Base-by-base conservation (phyloP, 2,888 invertebrate species). In the Chironomus riparius region DNA sequence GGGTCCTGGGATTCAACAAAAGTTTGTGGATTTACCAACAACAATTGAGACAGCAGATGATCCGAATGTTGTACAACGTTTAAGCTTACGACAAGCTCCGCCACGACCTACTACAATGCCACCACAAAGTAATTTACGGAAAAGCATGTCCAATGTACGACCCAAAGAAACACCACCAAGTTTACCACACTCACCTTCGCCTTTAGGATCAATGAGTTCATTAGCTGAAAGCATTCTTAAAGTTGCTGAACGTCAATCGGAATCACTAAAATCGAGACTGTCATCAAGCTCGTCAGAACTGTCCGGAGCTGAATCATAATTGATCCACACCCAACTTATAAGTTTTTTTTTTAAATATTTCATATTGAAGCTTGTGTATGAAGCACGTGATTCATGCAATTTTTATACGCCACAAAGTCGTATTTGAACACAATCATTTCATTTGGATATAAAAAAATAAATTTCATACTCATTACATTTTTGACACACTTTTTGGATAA, bases 1-100 rank as follows among this genome's bases (percentile, higher is more conserved):
- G 93, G 97, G 97, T 65, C 97, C 97, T 68, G 95, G 93, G 93
- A 83, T 94, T 94, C 68, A 93, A 93, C 81, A 91, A 92, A 87
- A 93, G 70, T 87, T 95, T 72, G 87, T 95, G 75, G 95, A 95
- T 85, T 86, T 95, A 80, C 95, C 96, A 79, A 94, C 93, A 77
- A 93, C 92, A 81, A 84, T 93, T 81, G 89, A 94, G 87, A 85
- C 92, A 82, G 83, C 88, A 81, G 87, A 85, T 78, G 87, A 80
- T 82, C 83, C 77, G 12, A n/a, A n/a, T 38, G n/a, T 13, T 22
- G 68, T 68, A 13, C 47, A 38, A 10, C 68, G 56, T 18, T 4
- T 69, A 12, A 76, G 24, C 70, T 61, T 70, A 70, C 87, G 88
- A 80, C 83, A 86, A 79, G 87, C 87, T n/a, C 87, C 88, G 70